Conservation (phyloP, 2,888 invertebrate species). For the Cephus pygmeus region DNA sequence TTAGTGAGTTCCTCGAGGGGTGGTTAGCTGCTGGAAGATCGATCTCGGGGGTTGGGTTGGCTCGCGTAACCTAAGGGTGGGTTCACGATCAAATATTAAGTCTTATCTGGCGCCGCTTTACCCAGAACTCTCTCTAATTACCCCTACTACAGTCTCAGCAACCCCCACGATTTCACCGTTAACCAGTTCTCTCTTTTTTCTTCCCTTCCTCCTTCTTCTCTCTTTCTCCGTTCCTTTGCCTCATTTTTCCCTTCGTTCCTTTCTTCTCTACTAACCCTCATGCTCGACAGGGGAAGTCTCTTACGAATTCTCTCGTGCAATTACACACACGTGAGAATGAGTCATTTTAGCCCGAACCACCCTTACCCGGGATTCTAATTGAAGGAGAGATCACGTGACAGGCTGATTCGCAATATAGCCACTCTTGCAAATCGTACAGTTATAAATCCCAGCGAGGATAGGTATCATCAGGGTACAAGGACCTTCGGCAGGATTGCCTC, state of each 20-base stretch:
- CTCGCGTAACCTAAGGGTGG: conserved; percentile 54
- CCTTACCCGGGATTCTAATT: no score
- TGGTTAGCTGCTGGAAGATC: conserved; percentile 32
- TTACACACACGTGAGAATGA: neutral
- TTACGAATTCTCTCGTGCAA: neutral
- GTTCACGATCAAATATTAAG: conserved; percentile 63
- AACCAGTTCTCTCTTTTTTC: conserved; percentile 16
- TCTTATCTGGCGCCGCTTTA: conserved; percentile 63
- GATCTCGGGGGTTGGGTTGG: conserved; percentile 38
- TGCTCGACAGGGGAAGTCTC: no score
- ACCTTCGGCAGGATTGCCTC: conserved; percentile 32
- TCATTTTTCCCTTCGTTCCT: conserved; percentile 52
- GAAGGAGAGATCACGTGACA: no score
- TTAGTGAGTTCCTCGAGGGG: conserved; percentile 5
- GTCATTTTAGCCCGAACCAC: no score
- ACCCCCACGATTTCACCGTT: no score
- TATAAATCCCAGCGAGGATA: no score
- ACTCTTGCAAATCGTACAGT: no score
- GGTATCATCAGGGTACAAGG: no score
- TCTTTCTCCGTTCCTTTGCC: conserved; percentile 27
- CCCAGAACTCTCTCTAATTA: conserved; percentile 42
- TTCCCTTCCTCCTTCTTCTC: conserved; percentile 18
- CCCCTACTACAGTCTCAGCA: neutral
- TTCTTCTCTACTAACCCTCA: conserved; percentile 20
- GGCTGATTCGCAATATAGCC: no score